Evolutionary conservation across 2,797 vertebrate species (phyloP).

Genomic region (Eurystomus glaucurus): DNA sequence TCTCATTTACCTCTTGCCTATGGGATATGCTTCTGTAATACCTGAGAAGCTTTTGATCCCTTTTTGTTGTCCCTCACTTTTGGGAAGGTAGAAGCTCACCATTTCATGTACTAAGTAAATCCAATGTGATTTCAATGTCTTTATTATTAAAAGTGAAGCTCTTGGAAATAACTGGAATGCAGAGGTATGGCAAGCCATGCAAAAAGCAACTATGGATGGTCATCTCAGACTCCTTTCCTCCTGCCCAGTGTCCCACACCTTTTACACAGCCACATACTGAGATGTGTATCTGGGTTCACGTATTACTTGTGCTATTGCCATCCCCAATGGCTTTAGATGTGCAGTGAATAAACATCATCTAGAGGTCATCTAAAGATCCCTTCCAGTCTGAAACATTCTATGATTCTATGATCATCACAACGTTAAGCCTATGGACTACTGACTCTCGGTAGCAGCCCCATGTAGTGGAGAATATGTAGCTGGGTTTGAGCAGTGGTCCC

Average conservation of each 20-base stretch:
- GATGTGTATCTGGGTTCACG: neutral
- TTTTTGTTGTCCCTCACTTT: neutral
- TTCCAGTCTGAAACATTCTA: too few relatives aligned
- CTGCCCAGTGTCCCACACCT: neutral
- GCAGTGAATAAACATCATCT: neutral
- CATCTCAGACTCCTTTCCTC: neutral
- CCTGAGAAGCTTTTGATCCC: neutral
- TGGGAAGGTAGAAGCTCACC: neutral
- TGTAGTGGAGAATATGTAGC: neutral
- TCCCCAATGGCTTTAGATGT: neutral
- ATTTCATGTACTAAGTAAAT: constrained; percentile 19
- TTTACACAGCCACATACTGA: neutral
- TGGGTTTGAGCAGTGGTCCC: neutral
- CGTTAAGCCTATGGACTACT: neutral
- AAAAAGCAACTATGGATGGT: neutral
- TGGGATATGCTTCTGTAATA: neutral
- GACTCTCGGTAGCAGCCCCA: neutral
- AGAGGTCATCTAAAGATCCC: too few relatives aligned
- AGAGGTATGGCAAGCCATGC: neutral
- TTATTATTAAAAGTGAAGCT: neutral
- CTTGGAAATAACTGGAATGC: neutral
- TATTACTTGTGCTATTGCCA: fast-evolving
- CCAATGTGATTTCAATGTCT: neutral
- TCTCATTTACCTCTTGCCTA: neutral
- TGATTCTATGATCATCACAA: neutral